Base-by-base conservation (phyloP, 2,113 vertebrate species). In the Lipophrys pholis region DNA sequence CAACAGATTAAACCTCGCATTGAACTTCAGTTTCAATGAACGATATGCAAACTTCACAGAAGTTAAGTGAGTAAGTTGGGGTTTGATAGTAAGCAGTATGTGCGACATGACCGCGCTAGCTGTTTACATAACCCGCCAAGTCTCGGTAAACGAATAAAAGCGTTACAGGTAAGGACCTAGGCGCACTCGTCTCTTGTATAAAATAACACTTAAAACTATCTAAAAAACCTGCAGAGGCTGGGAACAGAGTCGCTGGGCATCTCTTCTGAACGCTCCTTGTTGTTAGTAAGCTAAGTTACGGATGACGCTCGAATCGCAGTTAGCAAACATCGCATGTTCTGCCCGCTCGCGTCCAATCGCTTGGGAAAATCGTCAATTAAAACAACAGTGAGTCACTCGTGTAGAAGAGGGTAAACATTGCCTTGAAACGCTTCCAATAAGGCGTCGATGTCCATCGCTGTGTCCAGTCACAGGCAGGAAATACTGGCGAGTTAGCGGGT, bases 351-450 rank as follows among this genome's bases (percentile, higher is more conserved):
- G 46, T n/a, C 7, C 10, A 53, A 61, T 41, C 17, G 58, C 21
- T 58, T 5, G 1, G 21, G 5, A 6, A 63, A 67, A 62, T 43
- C 3, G 10, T 64, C 2, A 21, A n/a, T 48, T 40, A 63, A 7
- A 12, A n/a, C 45, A 21, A 65, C 21, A 15, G 63, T 5, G 0
- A n/a, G 40, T 12, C 7, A 3, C 11, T 40, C 3, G 8, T 58
- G 73, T 17, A 2, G 6, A 77, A 65, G 69, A 69, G 4, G 72
- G 58, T 59, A 42, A 89, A 73, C 6, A 77, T 73, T 94, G 94
- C 96, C 96, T 96, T 95, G 94, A 87, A 97, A 93, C 70, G 95
- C 95, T 88, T 96, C 95, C 90, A 95, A 88, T 77, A 97, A 90
- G 83, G 95, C 91, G 91, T 96, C 95, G 93, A 94, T 87, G 82